phyloP scores from a whole-genome alignment of 2,888 invertebrate species.

The Euphydryas editha region DNA sequence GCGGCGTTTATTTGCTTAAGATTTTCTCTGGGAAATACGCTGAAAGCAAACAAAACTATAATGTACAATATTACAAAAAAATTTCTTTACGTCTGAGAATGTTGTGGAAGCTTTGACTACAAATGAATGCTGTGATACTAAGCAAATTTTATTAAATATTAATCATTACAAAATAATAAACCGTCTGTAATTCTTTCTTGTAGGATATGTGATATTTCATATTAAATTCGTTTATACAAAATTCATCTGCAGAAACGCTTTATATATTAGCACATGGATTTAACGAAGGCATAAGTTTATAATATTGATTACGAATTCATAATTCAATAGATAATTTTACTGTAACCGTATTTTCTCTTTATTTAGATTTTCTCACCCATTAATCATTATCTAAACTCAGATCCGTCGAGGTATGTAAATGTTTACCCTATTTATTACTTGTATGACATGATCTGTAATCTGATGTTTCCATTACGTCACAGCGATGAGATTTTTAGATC shows the following conservation, averaged over 20 bases:
- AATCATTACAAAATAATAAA: no score
- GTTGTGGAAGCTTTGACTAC: neutral
- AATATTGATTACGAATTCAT: no score
- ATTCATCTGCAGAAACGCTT: no score
- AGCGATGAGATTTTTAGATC: neutral
- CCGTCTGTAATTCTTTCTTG: no score
- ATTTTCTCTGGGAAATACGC: constrained; percentile 24
- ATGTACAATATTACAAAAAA: neutral
- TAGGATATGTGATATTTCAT: no score
- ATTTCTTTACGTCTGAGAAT: neutral
- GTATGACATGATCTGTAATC: neutral
- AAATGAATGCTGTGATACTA: neutral
- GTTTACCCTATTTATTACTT: constrained; percentile 5
- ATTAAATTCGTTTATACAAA: no score
- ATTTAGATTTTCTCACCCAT: neutral
- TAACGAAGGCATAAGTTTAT: no score
- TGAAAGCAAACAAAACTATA: constrained; percentile 7
- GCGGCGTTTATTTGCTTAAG: constrained; percentile 14
- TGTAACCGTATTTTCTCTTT: neutral
- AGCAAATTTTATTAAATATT: no score
- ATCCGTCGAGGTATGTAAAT: neutral
- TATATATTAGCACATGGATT: no score
- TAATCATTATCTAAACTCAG: constrained; percentile 5
- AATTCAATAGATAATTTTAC: no score
- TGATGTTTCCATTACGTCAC: constrained; percentile 14